These are phyloP conservation scores for Ceramica pisi DNA, from an alignment of 2,888 invertebrate genomes.

Conservation along the genomic window DNA sequence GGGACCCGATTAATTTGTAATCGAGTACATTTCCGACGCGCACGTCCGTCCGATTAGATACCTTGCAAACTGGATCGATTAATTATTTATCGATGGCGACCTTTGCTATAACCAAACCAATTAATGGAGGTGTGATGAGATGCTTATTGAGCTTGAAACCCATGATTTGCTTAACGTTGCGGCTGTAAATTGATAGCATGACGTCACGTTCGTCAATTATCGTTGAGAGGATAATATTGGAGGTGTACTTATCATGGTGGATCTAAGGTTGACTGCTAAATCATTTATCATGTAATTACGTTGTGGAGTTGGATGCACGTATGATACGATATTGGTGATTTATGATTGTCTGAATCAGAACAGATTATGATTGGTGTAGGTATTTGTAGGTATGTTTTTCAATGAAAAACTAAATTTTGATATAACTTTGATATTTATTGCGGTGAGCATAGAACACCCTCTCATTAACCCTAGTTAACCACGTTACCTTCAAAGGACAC, in stretches of 20 bases:
- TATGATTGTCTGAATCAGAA: no score
- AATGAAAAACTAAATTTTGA: no score
- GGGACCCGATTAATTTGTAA: slow-evolving; percentile 58
- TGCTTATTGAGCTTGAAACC: slow-evolving; percentile 43
- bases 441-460: not conserved
- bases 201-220: slow-evolving; percentile 29
- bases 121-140: slow-evolving; percentile 49
- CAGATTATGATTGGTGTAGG: no score
- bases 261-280: not conserved
- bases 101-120: slow-evolving; percentile 33
- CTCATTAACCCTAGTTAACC: slow-evolving; percentile 8
- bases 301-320: slow-evolving; percentile 14
- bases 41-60: slow-evolving; percentile 45
- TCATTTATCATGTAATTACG: not conserved
- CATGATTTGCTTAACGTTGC: slow-evolving; percentile 39
- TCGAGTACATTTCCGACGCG: slow-evolving; percentile 43
- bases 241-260: slow-evolving; percentile 10
- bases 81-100: slow-evolving; percentile 52
- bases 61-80: slow-evolving; percentile 52
- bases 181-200: slow-evolving; percentile 40
- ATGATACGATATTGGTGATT: not conserved
- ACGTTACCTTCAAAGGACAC: slow-evolving; percentile 26
- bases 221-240: slow-evolving; percentile 10
- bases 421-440: slow-evolving; percentile 15
- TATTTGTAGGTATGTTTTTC: no score